These are phyloP conservation scores for Clytia hemisphaerica DNA, from an alignment of 30 jellyfish, hydroid and myxozoan species.

Conservation along the genomic window DNA sequence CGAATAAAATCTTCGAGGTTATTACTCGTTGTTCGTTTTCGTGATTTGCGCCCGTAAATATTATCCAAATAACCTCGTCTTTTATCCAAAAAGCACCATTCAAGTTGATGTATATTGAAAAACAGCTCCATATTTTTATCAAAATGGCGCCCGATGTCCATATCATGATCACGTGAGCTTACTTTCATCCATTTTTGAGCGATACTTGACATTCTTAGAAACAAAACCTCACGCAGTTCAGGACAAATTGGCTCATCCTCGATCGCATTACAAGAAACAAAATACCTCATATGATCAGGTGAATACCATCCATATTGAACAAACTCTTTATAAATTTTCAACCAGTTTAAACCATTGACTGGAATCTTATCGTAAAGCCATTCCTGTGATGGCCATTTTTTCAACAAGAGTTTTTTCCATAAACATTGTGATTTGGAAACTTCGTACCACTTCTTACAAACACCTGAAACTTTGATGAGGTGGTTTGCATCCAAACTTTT, in stretches of 20 bases:
- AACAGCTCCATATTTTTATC: conserved; percentile 85
- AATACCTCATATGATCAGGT: conserved; percentile 94
- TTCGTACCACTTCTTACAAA: conserved; percentile 73
- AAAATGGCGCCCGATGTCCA: conserved; percentile 14
- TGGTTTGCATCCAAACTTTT: conserved; percentile 27
- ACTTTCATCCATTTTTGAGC: conserved; percentile 92
- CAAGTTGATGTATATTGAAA: conserved; percentile 55
- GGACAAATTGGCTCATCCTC: conserved; percentile 68
- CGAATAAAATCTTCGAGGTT: conserved; percentile 63
- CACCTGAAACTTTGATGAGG: conserved; percentile 33
- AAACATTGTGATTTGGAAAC: conserved; percentile 60
- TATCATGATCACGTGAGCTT: conserved; percentile 71
- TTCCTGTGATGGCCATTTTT: conserved; percentile 88
- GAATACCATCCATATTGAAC: conserved; percentile 71
- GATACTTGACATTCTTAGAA: conserved; percentile 43
- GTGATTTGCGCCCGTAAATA: conserved; percentile 42
- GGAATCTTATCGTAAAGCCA: conserved; percentile 59
- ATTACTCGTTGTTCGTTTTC: conserved; percentile 25
- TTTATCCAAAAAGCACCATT: conserved; percentile 89
- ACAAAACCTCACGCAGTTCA: conserved; percentile 64
- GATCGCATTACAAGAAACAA: conserved; percentile 77
- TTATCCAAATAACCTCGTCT: conserved; percentile 84
- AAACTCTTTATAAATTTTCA: conserved; percentile 53
- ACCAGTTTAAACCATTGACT: conserved; percentile 60
- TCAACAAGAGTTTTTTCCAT: conserved; percentile 68